Conservation (phyloP, 1,140 invertebrate species). For the Laupala kohalensis region DNA sequence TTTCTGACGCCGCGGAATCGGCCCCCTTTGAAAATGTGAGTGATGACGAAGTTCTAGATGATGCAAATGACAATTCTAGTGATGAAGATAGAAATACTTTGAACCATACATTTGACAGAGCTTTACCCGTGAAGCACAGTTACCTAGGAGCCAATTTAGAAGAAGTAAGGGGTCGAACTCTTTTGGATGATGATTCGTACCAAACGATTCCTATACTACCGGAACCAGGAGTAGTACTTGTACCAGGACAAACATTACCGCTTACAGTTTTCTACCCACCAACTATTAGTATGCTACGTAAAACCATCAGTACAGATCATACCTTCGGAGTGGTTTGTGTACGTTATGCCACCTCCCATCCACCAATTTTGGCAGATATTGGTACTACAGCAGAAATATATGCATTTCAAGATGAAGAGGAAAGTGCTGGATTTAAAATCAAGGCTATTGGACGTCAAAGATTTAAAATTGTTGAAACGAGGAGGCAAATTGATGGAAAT, state of each 20-base stretch:
- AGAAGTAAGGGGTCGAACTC: conserved; percentile 43
- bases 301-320: conserved; percentile 38
- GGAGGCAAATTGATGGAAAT: conserved; percentile 7
- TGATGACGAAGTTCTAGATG: background rate
- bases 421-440: conserved; percentile 27
- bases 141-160: conserved; percentile 50
- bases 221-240: conserved; percentile 42
- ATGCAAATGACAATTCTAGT: background rate
- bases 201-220: conserved; percentile 43
- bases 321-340: conserved; percentile 47
- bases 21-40: background rate
- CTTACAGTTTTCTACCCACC: conserved; percentile 43
- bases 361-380: conserved; percentile 23
- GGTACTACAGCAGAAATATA: conserved; percentile 63
- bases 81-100: background rate
- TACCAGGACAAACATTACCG: conserved; percentile 60
- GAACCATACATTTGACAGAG: background rate
- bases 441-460: conserved; percentile 53
- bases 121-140: background rate
- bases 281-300: conserved; percentile 38
- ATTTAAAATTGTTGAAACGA: conserved; percentile 37
- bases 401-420: conserved; percentile 38
- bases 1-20: background rate
- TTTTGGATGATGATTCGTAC: conserved; percentile 36
- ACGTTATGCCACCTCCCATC: conserved; percentile 1